These are phyloP conservation scores for Ictalurus furcatus DNA, from an alignment of 2,113 vertebrate species.

Conservation along the genomic window DNA sequence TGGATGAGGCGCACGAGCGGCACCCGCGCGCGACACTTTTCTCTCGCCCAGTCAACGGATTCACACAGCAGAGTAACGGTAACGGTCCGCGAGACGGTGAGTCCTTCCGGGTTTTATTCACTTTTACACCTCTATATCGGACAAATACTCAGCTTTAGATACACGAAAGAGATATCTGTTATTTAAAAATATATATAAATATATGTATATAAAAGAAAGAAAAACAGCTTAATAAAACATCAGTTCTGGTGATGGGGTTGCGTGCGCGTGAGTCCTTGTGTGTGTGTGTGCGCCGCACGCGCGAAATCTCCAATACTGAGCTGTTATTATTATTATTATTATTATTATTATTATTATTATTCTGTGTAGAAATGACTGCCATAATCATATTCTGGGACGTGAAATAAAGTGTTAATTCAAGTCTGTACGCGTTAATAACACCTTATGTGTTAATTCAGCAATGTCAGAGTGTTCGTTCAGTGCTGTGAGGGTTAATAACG, in stretches of 20 bases:
- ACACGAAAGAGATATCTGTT: neutral
- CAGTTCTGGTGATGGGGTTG: neutral
- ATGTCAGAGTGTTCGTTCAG: neutral
- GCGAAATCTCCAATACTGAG: neutral
- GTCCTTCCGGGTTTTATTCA: neutral
- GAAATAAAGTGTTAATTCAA: neutral
- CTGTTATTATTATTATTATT: neutral
- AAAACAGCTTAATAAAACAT: neutral
- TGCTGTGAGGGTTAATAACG: neutral
- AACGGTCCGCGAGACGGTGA: slow-evolving; percentile 9
- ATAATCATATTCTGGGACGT: neutral
- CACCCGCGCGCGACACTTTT: slow-evolving; percentile 40
- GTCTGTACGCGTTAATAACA: neutral
- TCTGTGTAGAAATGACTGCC: neutral
- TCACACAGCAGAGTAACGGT: slow-evolving; percentile 31
- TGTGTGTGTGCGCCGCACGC: neutral
- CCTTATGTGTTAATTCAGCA: neutral
- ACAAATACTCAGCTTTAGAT: neutral
- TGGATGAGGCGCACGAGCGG: slow-evolving; percentile 39
- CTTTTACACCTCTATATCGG: neutral
- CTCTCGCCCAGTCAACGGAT: slow-evolving; percentile 43
- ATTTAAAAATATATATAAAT: too few relatives aligned
- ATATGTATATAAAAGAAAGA: neutral
- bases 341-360: neutral
- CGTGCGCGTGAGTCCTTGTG: neutral